These are phyloP conservation scores for Xylota segnis DNA, from an alignment of 2,888 invertebrate species.

Conservation along the genomic window DNA sequence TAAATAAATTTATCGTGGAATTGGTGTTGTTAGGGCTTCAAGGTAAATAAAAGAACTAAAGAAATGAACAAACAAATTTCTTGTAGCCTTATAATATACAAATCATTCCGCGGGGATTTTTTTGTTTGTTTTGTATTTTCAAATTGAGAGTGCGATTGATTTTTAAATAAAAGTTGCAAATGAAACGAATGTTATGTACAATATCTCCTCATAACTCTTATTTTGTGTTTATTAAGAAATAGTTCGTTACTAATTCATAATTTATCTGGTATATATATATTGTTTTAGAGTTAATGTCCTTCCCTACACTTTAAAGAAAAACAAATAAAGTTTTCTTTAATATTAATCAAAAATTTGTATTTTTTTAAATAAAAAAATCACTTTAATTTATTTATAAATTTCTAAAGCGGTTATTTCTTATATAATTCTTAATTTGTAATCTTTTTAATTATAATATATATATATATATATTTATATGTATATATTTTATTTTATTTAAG, in stretches of 20 bases:
- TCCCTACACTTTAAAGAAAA: slow-evolving; percentile 47
- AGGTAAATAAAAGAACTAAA: slow-evolving; percentile 20
- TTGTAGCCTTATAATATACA: slow-evolving; percentile 17
- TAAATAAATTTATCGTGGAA: background rate
- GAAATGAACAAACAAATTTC: background rate
- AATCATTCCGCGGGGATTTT: slow-evolving; percentile 23
- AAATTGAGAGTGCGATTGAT: slow-evolving; percentile 3
- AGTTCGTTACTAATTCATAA: slow-evolving; percentile 62
- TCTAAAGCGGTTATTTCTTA: slow-evolving; percentile 79
- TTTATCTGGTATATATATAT: slow-evolving; percentile 65
- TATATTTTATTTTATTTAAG: slow-evolving; percentile 84
- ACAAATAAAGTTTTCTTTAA: slow-evolving; percentile 68
- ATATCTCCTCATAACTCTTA: slow-evolving; percentile 45
- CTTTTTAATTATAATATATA: slow-evolving; percentile 77
- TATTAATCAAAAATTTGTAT: slow-evolving; percentile 54
- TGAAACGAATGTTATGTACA: slow-evolving; percentile 64
- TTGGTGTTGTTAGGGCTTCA: slow-evolving; percentile 42
- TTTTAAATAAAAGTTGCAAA: slow-evolving; percentile 17
- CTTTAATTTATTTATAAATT: slow-evolving; percentile 76
- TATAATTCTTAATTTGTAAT: slow-evolving; percentile 72
- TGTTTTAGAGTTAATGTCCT: slow-evolving; percentile 53
- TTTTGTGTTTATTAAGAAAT: slow-evolving; percentile 67
- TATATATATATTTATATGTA: slow-evolving; percentile 79
- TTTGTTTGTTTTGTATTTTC: background rate
- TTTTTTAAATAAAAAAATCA: slow-evolving; percentile 73